phyloP scores from a whole-genome alignment of 2,797 vertebrate genomes.

The Gallirallus australis region DNA sequence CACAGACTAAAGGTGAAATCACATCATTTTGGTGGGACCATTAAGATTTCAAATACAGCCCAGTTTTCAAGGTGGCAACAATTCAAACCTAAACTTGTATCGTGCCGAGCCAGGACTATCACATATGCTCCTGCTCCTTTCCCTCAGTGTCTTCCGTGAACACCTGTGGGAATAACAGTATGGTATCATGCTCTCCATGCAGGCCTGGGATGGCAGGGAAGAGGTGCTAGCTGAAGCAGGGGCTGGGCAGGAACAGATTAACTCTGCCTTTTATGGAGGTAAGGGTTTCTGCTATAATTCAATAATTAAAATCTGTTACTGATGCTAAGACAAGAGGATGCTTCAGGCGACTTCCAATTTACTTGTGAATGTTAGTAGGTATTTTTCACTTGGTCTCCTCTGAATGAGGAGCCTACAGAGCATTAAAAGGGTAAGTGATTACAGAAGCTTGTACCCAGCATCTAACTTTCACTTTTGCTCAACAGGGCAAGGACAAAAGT shows the following conservation, averaged over 20 bases:
- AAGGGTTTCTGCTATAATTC: neutral
- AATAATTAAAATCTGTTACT: neutral
- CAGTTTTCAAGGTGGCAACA: constrained; percentile 33
- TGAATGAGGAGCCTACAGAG: neutral
- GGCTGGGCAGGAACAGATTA: neutral
- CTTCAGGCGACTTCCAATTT: rapidly evolving
- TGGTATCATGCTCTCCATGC: neutral
- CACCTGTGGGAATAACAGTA: neutral
- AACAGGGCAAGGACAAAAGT: neutral
- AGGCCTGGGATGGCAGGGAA: neutral
- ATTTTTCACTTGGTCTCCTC: neutral
- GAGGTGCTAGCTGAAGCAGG: neutral
- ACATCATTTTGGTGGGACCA: neutral
- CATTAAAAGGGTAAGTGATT: neutral
- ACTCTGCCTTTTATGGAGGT: neutral
- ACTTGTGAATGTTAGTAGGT: neutral
- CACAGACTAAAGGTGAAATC: rapidly evolving
- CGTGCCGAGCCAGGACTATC: neutral
- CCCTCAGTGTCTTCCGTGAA: neutral
- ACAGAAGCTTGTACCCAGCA: constrained; percentile 1
- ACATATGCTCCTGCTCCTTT: neutral
- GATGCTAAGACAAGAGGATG: neutral
- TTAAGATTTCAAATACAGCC: neutral
- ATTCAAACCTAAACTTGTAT: neutral
- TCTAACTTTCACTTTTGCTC: constrained; percentile 31